Evolutionary conservation across 2,888 invertebrate genomes (phyloP).

Genomic region (Eristalis tenax): DNA sequence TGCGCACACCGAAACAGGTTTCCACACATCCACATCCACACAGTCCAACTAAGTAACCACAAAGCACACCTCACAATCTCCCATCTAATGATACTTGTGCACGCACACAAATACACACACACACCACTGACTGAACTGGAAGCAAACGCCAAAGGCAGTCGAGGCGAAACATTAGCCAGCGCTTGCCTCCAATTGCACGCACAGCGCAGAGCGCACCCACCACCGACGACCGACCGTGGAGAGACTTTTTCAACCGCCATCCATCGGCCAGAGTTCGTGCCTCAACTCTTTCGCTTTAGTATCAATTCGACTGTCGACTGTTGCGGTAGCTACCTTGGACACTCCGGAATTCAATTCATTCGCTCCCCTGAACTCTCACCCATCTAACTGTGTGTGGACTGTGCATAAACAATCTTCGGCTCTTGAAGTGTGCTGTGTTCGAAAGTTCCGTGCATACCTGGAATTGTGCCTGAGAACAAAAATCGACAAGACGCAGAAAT

Average conservation of each 20-base stretch:
- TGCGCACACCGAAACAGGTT: slow-evolving; percentile 56
- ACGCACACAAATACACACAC: slow-evolving; percentile 17
- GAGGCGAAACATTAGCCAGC: slow-evolving; percentile 65
- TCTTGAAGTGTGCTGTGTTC: slow-evolving; percentile 24
- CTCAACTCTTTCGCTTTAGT: slow-evolving; percentile 76
- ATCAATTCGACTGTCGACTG: slow-evolving; percentile 74
- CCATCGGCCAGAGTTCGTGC: slow-evolving; percentile 72
- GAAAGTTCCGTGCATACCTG: slow-evolving; percentile 25
- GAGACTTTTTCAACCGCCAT: neutral
- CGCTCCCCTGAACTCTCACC: slow-evolving; percentile 8
- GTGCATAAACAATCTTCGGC: slow-evolving; percentile 52
- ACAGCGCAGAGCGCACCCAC: slow-evolving; percentile 44
- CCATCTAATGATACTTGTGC: slow-evolving; percentile 46
- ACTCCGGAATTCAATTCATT: slow-evolving; percentile 23
- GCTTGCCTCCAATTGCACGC: slow-evolving; percentile 8
- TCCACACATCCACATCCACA: neutral
- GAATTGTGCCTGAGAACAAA: slow-evolving; percentile 16
- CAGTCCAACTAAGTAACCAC: neutral
- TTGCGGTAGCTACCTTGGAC: slow-evolving; percentile 72
- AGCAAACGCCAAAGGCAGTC: slow-evolving; percentile 50
- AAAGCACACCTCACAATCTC: slow-evolving; percentile 38
- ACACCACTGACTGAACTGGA: neutral
- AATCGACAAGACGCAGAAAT: too few species aligned
- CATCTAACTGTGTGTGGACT: slow-evolving; percentile 42
- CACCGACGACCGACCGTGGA: slow-evolving; percentile 12